Evolutionary conservation across 2,797 vertebrate species (phyloP).

Genomic region (Taeniopygia guttata): DNA sequence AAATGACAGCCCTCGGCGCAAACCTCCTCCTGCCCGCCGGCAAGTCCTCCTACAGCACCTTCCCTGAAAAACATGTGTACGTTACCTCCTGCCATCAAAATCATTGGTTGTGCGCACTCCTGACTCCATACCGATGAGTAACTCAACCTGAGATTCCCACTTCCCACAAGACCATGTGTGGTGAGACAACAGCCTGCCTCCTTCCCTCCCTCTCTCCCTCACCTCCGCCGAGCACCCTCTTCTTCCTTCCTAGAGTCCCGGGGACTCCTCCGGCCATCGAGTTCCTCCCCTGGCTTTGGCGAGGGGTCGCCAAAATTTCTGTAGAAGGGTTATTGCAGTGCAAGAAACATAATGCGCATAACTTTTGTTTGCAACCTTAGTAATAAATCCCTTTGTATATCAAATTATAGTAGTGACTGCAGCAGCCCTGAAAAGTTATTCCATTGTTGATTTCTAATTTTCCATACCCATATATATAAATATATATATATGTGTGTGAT

Average conservation of each 20-base stretch:
- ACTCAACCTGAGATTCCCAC: slow-evolving; percentile 48
- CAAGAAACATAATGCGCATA: background rate
- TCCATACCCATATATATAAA: background rate
- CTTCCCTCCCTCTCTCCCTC: background rate
- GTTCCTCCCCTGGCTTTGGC: background rate
- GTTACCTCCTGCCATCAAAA: slow-evolving; percentile 26
- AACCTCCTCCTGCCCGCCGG: background rate
- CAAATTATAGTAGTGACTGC: background rate
- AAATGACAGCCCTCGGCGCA: background rate
- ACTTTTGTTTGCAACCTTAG: background rate
- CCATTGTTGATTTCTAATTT: background rate
- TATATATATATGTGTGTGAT: no score
- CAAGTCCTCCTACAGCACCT: slow-evolving; percentile 33
- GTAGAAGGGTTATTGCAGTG: fast-evolving
- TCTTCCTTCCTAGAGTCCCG: background rate
- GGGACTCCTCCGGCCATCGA: background rate
- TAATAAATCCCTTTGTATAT: background rate
- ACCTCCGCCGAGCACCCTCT: background rate
- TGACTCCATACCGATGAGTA: slow-evolving; percentile 46
- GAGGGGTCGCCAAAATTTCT: background rate
- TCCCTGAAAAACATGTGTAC: background rate
- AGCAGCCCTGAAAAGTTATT: background rate
- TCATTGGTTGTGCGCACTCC: slow-evolving; percentile 4
- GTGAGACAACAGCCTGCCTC: background rate
- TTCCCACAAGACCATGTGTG: slow-evolving; percentile 26